These are phyloP conservation scores for Poeciliopsis prolifica DNA, from an alignment of 2,113 vertebrate genomes.

Conservation along the genomic window DNA sequence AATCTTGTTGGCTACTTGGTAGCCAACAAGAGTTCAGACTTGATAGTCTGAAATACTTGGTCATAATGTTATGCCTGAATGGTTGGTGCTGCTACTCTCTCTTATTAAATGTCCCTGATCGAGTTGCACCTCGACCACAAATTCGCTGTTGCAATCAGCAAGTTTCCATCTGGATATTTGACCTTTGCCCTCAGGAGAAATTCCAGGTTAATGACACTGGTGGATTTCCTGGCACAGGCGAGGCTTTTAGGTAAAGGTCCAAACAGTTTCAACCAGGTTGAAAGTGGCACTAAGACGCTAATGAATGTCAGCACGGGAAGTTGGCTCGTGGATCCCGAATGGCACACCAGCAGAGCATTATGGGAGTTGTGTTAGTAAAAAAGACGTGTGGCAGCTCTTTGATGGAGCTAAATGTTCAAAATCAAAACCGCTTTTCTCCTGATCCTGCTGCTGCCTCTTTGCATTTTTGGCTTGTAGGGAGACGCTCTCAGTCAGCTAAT, in stretches of 20 bases:
- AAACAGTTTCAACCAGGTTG: neutral
- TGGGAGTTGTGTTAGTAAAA: neutral
- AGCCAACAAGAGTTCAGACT: too few species aligned
- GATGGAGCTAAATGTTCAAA: too few species aligned
- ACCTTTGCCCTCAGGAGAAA: neutral
- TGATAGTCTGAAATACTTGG: too few species aligned
- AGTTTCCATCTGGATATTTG: too few species aligned
- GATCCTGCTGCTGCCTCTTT: neutral
- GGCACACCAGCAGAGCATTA: neutral
- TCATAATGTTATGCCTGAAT: too few species aligned
- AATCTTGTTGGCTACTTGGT: too few species aligned
- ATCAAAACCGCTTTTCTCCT: too few species aligned
- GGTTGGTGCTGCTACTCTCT: too few species aligned
- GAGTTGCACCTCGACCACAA: too few species aligned
- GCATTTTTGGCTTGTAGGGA: neutral
- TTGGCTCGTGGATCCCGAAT: neutral
- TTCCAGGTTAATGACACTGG: neutral
- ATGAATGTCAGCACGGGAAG: neutral
- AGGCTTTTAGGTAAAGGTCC: neutral
- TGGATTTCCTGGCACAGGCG: neutral
- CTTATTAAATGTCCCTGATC: too few species aligned
- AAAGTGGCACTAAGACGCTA: neutral
- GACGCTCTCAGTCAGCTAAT: neutral
- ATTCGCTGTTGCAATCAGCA: too few species aligned
- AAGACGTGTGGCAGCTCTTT: too few species aligned